Percentiles rank a stretch among this genome's conserved stretches.
These are phyloP conservation scores for Coelogynopora nodosa DNA, from an alignment of 2,888 invertebrate species.

Conservation along the genomic window DNA sequence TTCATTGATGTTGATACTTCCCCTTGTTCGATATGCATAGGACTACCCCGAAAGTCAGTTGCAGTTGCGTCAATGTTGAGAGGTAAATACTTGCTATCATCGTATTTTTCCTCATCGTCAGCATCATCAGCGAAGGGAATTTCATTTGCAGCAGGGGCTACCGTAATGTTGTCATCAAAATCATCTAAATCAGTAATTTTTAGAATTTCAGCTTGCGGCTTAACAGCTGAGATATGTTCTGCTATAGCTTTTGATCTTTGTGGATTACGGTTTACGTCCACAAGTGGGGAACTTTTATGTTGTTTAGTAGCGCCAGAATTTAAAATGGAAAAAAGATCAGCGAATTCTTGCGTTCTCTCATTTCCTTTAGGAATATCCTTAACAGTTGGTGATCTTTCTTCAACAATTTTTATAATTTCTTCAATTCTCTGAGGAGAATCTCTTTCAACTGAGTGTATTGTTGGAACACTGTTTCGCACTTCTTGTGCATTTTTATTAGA, in stretches of 20 bases:
- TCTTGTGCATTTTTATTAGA: too few relatives aligned
- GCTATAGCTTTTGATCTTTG: not conserved
- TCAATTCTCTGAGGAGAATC: not conserved
- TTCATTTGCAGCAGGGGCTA: not conserved
- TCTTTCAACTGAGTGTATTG: not conserved
- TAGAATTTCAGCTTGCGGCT: not conserved
- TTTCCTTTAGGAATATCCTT: not conserved
- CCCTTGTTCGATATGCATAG: not conserved
- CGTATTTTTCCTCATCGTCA: not conserved
- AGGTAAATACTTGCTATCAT: not conserved
- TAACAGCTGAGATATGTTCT: not conserved
- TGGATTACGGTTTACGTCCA: too few relatives aligned
- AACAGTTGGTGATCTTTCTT: not conserved
- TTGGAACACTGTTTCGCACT: not conserved
- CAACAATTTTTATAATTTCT: not conserved
- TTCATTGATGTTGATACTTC: not conserved
- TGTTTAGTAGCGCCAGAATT: not conserved
- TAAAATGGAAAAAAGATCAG: not conserved
- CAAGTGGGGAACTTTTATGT: not conserved
- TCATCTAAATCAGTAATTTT: not conserved
- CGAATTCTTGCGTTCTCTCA: not conserved
- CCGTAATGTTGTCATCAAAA: not conserved
- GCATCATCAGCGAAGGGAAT: slow-evolving; percentile 5
- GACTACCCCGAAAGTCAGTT: not conserved
- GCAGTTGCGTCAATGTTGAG: not conserved